Evolutionary conservation across 2,888 invertebrate species (phyloP).

Genomic region (Pecten maximus): DNA sequence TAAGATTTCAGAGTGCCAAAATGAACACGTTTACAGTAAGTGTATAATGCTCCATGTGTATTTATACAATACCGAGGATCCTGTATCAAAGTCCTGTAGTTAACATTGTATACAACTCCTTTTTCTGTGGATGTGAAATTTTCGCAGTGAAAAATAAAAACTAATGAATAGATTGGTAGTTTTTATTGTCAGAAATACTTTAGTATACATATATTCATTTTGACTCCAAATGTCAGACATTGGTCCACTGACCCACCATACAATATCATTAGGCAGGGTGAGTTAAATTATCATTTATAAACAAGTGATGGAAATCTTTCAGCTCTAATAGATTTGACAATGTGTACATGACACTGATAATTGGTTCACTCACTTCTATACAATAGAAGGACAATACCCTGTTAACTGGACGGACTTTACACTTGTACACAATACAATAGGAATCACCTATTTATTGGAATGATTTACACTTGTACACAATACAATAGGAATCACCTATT

Average conservation of each 20-base stretch:
- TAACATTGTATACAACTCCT: no score
- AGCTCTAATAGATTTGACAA: no score
- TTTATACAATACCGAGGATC: no score
- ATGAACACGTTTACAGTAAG: no score
- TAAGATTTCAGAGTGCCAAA: no score
- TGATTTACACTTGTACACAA: not conserved
- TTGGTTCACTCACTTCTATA: no score
- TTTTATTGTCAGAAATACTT: not conserved
- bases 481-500: not conserved
- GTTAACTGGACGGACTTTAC: no score
- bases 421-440: not conserved
- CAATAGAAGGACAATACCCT: not conserved
- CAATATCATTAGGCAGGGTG: not conserved
- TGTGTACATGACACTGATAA: no score
- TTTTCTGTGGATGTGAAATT: not conserved
- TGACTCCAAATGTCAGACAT: not conserved
- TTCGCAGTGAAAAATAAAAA: not conserved
- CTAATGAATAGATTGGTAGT: not conserved
- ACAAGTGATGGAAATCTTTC: no score
- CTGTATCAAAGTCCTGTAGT: no score
- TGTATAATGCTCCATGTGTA: no score
- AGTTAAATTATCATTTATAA: no score
- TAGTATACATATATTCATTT: not conserved
- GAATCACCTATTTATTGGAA: not conserved
- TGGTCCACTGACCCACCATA: not conserved